Evolutionary conservation across 2,797 vertebrate species (phyloP).

Genomic region (Liasis olivaceus): DNA sequence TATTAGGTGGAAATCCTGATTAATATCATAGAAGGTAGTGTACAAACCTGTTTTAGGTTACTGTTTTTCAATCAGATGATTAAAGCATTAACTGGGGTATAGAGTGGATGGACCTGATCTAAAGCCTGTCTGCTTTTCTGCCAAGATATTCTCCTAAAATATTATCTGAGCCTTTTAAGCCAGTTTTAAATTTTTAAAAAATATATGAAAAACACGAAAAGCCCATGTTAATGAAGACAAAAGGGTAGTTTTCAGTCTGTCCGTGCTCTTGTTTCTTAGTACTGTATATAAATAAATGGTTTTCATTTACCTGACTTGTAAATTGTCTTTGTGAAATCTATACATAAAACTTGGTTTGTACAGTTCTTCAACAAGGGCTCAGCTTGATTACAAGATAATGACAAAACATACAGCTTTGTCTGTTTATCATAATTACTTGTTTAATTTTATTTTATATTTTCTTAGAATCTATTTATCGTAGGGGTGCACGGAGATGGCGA

Average conservation of each 20-base stretch:
- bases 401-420: background rate
- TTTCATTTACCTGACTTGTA: background rate
- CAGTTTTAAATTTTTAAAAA: background rate
- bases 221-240: background rate
- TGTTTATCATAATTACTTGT: background rate
- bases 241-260: background rate
- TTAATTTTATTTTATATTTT: constrained; percentile 38
- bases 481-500: constrained; percentile 96
- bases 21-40: background rate
- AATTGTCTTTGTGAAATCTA: background rate
- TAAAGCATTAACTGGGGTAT: background rate
- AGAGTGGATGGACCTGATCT: background rate
- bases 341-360: constrained; percentile 2
- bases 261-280: background rate
- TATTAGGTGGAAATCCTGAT: background rate
- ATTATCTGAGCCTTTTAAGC: background rate
- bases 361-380: constrained; percentile 14
- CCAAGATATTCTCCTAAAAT: background rate
- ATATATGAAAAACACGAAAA: background rate
- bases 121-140: background rate
- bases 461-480: constrained; percentile 96
- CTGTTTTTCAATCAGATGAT: background rate
- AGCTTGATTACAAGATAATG: background rate
- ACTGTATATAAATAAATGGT: background rate
- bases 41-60: background rate